phyloP scores from a whole-genome alignment of 2,113 vertebrate genomes.

The Casuarius casuarius region DNA sequence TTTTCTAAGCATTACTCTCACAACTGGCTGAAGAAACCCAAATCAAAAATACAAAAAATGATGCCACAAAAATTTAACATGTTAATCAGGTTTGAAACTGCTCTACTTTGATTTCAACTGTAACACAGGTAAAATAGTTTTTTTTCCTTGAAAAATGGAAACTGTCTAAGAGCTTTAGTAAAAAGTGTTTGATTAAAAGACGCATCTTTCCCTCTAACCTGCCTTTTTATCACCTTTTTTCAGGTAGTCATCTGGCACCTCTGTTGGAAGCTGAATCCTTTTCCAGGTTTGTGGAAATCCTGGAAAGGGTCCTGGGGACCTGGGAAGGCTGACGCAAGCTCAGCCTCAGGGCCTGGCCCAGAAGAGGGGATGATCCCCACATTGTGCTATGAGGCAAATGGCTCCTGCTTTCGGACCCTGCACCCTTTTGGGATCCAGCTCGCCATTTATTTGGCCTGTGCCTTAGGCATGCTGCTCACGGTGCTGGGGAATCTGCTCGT shows the following conservation, averaged over 20 bases:
- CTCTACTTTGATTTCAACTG: not conserved
- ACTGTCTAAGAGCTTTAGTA: not conserved
- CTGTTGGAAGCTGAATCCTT: not conserved
- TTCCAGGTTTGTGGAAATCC: not conserved
- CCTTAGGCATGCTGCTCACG: not conserved
- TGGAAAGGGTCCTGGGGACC: too few relatives aligned
- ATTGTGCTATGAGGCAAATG: conserved; percentile 69
- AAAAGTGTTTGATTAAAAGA: not conserved
- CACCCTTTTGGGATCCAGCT: conserved; percentile 22
- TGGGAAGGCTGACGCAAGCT: not conserved
- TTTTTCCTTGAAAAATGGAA: not conserved
- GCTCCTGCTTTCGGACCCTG: conserved; percentile 66
- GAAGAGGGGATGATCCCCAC: not conserved
- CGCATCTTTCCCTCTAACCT: not conserved
- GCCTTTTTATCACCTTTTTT: not conserved
- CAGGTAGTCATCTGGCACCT: not conserved
- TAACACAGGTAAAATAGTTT: not conserved
- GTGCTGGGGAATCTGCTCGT: conserved; percentile 70
- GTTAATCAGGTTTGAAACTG: not conserved
- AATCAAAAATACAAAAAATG: not conserved
- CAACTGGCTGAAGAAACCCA: not conserved
- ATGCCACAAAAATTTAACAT: not conserved
- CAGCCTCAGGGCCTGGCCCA: not conserved
- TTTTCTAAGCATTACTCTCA: rapidly evolving
- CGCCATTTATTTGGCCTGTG: conserved; percentile 55